Conservation (phyloP, 2,888 invertebrate species). For the Microdon myrmicae region DNA sequence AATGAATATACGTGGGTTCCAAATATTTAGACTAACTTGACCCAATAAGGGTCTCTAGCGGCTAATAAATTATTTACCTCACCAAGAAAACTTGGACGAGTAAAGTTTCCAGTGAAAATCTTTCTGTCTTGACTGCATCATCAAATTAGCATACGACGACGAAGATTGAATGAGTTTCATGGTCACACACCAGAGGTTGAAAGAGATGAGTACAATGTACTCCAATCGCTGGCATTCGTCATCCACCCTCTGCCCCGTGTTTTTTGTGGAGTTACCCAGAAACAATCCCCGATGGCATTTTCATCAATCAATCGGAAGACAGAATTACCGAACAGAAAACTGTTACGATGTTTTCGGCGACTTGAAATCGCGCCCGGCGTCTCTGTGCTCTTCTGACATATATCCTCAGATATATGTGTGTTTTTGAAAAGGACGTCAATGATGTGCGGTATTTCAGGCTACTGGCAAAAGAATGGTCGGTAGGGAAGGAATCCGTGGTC, state of each 20-base stretch:
- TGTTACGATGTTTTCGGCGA: conserved; percentile 35
- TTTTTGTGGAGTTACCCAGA: conserved; percentile 35
- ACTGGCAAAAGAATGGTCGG: background rate
- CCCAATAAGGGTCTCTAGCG: conserved; percentile 19
- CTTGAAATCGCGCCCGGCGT: conserved; percentile 34
- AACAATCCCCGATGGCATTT: conserved; percentile 49
- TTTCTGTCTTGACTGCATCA: conserved; percentile 6
- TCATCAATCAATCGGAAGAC: conserved; percentile 51
- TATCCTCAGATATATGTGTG: background rate
- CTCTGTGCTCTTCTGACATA: too few species aligned
- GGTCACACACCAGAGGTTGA: background rate
- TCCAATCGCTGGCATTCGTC: conserved; percentile 17
- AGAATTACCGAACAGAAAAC: conserved; percentile 26
- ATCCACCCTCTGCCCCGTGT: too few species aligned
- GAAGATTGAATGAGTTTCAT: conserved; percentile 4
- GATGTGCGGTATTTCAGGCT: too few species aligned
- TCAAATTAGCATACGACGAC: conserved; percentile 32
- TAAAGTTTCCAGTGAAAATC: conserved; percentile 16
- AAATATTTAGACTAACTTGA: too few species aligned
- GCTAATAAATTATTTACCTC: conserved; percentile 23
- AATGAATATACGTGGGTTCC: too few species aligned
- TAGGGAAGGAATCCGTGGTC: conserved; percentile 19
- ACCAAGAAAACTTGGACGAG: conserved; percentile 21
- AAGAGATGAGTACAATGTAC: conserved; percentile 4
- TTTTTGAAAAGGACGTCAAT: background rate